Evolutionary conservation across 2,888 invertebrate genomes (phyloP).

Genomic region (Leptopilina syphax): DNA sequence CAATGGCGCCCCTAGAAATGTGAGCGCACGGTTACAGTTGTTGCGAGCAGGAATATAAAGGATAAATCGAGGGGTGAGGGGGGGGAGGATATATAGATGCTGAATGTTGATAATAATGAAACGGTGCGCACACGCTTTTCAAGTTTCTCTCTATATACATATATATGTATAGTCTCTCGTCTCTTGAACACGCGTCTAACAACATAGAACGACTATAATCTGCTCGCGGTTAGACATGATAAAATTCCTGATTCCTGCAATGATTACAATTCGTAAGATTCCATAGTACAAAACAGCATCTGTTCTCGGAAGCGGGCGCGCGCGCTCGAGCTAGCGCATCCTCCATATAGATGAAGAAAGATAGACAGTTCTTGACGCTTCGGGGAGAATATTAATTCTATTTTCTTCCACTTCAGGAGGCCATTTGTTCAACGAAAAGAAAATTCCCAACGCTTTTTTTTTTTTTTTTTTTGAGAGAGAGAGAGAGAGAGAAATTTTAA

Average conservation of each 20-base stretch:
- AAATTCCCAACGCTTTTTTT: no score
- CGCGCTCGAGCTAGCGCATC: no score
- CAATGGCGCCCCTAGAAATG: conserved; percentile 53
- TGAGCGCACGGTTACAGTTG: conserved; percentile 46
- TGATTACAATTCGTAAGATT: conserved; percentile 39
- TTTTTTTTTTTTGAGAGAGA: no score
- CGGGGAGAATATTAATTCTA: conserved; percentile 1
- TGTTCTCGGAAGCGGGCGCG: conserved; percentile 16
- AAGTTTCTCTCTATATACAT: conserved; percentile 17
- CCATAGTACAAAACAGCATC: neutral
- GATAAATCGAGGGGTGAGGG: conserved; percentile 51
- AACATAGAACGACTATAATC: conserved; percentile 36
- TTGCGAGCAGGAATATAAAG: conserved; percentile 46
- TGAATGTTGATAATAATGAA: conserved; percentile 18
- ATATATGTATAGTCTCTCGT: conserved; percentile 8
- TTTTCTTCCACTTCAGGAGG: neutral
- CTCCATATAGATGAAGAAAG: neutral
- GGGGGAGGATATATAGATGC: conserved; percentile 44
- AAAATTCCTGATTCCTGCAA: conserved; percentile 27
- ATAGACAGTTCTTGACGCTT: conserved; percentile 10
- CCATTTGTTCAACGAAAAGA: no score
- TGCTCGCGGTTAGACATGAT: conserved; percentile 31
- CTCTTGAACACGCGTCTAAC: conserved; percentile 38
- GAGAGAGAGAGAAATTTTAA: no score
- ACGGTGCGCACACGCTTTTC: conserved; percentile 35